Evolutionary conservation across 2,797 vertebrate species (phyloP).

Genomic region (Gadopsis marmoratus): DNA sequence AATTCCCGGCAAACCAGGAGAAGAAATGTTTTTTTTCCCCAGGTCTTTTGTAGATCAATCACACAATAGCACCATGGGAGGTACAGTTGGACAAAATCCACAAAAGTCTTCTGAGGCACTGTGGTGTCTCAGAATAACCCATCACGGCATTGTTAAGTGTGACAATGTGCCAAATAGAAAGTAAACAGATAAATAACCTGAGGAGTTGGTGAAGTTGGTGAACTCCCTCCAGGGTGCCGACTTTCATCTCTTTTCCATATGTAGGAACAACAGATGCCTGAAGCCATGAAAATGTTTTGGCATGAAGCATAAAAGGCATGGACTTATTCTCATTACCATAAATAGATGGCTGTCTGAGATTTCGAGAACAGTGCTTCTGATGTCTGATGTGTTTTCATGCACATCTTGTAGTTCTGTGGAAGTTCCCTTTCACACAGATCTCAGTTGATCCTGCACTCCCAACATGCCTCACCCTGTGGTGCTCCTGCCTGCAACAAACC

Average conservation of each 20-base stretch:
- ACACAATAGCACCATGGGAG: conserved; percentile 53
- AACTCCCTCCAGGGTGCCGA: conserved; percentile 25
- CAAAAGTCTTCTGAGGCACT: conserved; percentile 16
- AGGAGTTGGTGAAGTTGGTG: conserved; percentile 7
- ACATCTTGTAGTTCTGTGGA: neutral
- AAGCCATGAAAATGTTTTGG: conserved; percentile 27
- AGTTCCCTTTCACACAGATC: conserved; percentile 9
- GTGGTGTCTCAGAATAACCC: conserved; percentile 10
- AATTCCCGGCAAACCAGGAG: neutral
- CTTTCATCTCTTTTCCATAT: conserved; percentile 41
- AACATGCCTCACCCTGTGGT: conserved; percentile 25
- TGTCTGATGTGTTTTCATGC: too few species aligned
- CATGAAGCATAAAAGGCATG: neutral
- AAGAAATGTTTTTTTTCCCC: neutral
- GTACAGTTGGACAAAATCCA: conserved; percentile 19
- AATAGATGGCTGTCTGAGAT: neutral
- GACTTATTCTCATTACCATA: neutral
- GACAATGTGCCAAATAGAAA: conserved; percentile 31
- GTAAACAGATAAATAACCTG: conserved; percentile 31
- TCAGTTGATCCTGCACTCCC: conserved; percentile 35
- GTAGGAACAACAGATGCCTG: neutral
- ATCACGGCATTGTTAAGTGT: conserved; percentile 1
- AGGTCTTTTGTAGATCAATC: conserved; percentile 41
- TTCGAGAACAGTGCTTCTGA: neutral
- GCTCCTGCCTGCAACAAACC: conserved; percentile 25